Evolutionary conservation across 2,888 invertebrate genomes (phyloP).

Genomic region (Bellardia pandia): DNA sequence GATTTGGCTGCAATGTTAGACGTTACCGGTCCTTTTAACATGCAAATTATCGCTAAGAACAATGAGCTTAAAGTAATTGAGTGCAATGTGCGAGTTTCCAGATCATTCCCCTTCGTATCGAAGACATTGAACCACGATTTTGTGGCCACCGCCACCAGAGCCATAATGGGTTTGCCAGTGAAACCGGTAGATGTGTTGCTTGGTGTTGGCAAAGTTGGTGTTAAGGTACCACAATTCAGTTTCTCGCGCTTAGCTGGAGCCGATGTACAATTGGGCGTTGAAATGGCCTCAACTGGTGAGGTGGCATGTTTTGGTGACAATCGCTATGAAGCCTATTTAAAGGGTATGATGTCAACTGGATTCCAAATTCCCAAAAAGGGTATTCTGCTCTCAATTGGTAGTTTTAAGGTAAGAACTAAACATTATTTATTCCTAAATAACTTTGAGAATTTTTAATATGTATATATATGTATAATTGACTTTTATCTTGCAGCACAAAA

Average conservation of each 20-base stretch:
- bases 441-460: too few relatives aligned
- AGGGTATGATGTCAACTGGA: conserved; percentile 98
- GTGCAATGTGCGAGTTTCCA: conserved; percentile 98
- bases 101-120: conserved; percentile 99
- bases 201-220: conserved; percentile 95
- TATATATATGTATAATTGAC: background rate
- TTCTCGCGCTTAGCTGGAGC: conserved; percentile 98
- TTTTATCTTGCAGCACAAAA: conserved; percentile 90
- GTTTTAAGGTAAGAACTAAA: conserved; percentile 90
- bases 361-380: conserved; percentile 97
- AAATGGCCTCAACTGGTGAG: conserved; percentile 99
- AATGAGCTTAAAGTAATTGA: conserved; percentile 98
- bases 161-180: conserved; percentile 94
- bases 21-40: conserved; percentile 98
- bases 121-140: conserved; percentile 99
- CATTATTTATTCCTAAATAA: too few relatives aligned
- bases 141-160: conserved; percentile 97
- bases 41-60: conserved; percentile 99
- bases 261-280: conserved; percentile 98
- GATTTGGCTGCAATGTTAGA: conserved; percentile 95
- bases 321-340: conserved; percentile 98
- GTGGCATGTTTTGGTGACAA: conserved; percentile 99
- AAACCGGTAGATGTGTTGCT: conserved; percentile 92
- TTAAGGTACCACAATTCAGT: conserved; percentile 99
- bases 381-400: conserved; percentile 97